Conservation (phyloP, 2,797 vertebrate species). For the Alcedo atthis region DNA sequence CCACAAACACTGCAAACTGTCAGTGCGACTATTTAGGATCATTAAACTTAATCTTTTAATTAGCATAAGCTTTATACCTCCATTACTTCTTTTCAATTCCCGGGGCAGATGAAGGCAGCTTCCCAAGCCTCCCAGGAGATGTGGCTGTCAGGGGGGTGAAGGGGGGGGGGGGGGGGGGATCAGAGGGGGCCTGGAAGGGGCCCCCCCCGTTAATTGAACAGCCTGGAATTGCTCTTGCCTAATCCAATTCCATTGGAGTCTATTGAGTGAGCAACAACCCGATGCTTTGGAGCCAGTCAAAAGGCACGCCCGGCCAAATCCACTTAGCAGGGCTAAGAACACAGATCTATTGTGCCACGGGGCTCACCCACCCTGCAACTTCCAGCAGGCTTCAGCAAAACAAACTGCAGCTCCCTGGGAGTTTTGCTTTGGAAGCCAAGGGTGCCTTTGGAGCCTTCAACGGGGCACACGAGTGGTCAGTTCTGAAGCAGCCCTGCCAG, state of each 20-base stretch:
- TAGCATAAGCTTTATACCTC: slow-evolving; percentile 27
- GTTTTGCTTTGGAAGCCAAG: background rate
- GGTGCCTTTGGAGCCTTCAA: background rate
- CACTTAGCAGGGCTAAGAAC: background rate
- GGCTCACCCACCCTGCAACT: background rate
- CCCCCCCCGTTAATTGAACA: background rate
- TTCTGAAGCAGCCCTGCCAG: background rate
- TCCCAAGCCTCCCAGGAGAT: background rate
- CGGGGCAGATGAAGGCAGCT: slow-evolving; percentile 4
- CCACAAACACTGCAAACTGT: slow-evolving; percentile 57
- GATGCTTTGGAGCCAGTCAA: background rate
- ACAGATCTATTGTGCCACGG: background rate
- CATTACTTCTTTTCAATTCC: slow-evolving; percentile 11
- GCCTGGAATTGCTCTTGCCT: background rate
- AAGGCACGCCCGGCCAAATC: background rate
- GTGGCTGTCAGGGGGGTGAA: background rate
- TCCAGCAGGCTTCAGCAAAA: background rate
- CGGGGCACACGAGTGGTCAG: background rate
- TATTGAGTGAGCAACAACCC: background rate
- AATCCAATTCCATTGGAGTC: background rate
- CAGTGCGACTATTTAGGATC: slow-evolving; percentile 24
- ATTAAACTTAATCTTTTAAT: slow-evolving; percentile 55
- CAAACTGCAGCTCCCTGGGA: background rate
- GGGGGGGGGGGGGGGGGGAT: background rate
- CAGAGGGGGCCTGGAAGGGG: background rate